Percentiles rank a stretch among this genome's conserved stretches.
These are phyloP conservation scores for Drosophila takahashii DNA, from an alignment of 1,140 invertebrate species.

Conservation along the genomic window DNA sequence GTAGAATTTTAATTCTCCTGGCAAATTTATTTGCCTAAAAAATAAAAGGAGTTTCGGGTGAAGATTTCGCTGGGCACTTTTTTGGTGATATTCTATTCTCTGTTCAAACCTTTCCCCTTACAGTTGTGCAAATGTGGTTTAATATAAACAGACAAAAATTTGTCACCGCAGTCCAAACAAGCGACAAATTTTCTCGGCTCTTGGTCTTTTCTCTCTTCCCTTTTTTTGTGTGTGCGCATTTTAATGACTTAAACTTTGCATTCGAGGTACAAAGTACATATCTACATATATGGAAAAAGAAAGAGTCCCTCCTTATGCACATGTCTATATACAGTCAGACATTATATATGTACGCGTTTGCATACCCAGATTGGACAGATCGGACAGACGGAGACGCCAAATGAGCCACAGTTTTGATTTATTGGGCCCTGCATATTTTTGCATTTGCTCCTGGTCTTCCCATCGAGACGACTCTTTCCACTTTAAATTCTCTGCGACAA, in stretches of 20 bases:
- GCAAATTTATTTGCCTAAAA: neutral
- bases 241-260: slow-evolving; percentile 42
- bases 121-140: slow-evolving; percentile 24
- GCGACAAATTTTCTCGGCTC: slow-evolving; percentile 31
- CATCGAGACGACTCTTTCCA: neutral
- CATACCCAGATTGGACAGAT: neutral
- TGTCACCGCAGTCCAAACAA: slow-evolving; percentile 42
- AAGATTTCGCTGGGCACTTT: neutral
- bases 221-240: slow-evolving; percentile 25
- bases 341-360: slow-evolving; percentile 12
- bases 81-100: slow-evolving; percentile 13
- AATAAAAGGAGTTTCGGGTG: neutral
- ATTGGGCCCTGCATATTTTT: slow-evolving; percentile 52
- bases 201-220: neutral
- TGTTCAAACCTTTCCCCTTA: slow-evolving; percentile 10
- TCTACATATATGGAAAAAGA: neutral
- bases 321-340: slow-evolving; percentile 2
- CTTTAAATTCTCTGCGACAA: slow-evolving; percentile 14
- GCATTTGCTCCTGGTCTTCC: slow-evolving; percentile 15
- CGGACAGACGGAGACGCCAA: slow-evolving; percentile 31
- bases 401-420: slow-evolving; percentile 56
- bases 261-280: slow-evolving; percentile 6
- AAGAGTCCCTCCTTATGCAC: slow-evolving; percentile 5
- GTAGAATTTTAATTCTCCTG: slow-evolving; percentile 31
- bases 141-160: slow-evolving; percentile 30